Percentiles rank a stretch among this genome's conserved stretches.
Evolutionary conservation across 2,797 vertebrate species (phyloP).

Genomic region (Cottoperca gobio): DNA sequence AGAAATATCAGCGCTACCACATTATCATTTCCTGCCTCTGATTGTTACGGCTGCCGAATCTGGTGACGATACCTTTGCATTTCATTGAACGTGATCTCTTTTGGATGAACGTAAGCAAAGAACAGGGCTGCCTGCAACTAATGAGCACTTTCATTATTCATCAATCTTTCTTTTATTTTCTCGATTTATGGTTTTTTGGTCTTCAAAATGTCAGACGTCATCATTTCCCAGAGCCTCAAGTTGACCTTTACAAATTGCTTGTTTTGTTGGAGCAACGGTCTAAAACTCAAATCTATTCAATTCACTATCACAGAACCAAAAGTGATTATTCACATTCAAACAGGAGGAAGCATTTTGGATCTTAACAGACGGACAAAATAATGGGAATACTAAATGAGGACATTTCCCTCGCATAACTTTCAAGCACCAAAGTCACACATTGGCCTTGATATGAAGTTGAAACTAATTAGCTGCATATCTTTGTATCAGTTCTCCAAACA

Average conservation of each 20-base stretch:
- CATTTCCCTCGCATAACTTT: neutral
- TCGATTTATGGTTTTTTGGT: neutral
- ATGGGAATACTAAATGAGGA: neutral
- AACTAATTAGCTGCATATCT: conserved; percentile 4
- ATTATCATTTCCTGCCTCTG: neutral
- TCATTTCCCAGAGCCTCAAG: neutral
- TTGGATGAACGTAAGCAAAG: neutral
- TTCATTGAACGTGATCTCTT: neutral
- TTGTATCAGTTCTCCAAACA: neutral
- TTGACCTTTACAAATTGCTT: neutral
- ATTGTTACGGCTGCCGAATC: neutral
- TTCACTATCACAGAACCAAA: neutral
- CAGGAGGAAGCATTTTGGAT: neutral
- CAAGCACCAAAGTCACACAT: neutral
- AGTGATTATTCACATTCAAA: neutral
- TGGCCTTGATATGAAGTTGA: neutral
- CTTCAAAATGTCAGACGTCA: neutral
- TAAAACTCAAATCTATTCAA: neutral
- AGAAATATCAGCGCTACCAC: neutral
- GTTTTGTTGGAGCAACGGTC: neutral
- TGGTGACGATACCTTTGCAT: conserved; percentile 2
- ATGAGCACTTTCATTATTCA: neutral
- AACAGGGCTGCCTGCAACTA: neutral
- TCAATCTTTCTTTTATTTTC: neutral
- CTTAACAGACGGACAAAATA: neutral